These are phyloP conservation scores for Enteromius treurensis DNA, from an alignment of 2,797 vertebrate genomes.

Conservation along the genomic window DNA sequence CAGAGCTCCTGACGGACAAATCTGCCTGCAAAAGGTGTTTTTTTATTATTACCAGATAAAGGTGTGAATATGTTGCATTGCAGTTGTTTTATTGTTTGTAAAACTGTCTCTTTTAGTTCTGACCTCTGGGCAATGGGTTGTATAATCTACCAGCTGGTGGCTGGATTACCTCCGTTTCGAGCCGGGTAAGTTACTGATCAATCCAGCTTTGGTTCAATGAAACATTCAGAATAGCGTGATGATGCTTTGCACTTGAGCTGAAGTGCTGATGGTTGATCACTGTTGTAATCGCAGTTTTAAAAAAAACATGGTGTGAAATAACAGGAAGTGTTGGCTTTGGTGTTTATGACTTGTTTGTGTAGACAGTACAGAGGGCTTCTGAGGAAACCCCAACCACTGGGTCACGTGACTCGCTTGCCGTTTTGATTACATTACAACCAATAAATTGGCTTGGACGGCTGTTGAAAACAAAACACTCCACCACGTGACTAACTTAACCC, in stretches of 20 bases:
- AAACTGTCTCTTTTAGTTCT: conserved; percentile 79
- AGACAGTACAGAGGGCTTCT: conserved; percentile 46
- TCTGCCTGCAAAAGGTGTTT: conserved; percentile 95
- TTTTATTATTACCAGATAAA: neutral
- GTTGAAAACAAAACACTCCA: conserved; percentile 40
- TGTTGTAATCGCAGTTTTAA: conserved; percentile 41
- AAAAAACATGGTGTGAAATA: conserved; percentile 61
- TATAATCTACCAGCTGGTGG: conserved; percentile 98
- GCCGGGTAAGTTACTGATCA: conserved; percentile 85
- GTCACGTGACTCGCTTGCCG: conserved; percentile 47
- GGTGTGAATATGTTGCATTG: neutral
- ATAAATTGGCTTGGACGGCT: conserved; percentile 32
- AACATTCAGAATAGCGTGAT: neutral
- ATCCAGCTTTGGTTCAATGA: neutral
- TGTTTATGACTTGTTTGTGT: conserved; percentile 65
- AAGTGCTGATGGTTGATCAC: conserved; percentile 17
- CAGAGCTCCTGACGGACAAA: conserved; percentile 96
- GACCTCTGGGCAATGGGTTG: conserved; percentile 99
- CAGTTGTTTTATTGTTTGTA: neutral
- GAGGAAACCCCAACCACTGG: conserved; percentile 51
- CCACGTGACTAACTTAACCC: conserved; percentile 20
- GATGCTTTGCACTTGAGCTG: neutral
- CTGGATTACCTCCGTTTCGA: conserved; percentile 97
- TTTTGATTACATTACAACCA: conserved; percentile 54
- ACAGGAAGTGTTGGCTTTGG: conserved; percentile 63